These are phyloP conservation scores for Drosophila sproati DNA, from an alignment of 1,140 invertebrate genomes.

Conservation along the genomic window DNA sequence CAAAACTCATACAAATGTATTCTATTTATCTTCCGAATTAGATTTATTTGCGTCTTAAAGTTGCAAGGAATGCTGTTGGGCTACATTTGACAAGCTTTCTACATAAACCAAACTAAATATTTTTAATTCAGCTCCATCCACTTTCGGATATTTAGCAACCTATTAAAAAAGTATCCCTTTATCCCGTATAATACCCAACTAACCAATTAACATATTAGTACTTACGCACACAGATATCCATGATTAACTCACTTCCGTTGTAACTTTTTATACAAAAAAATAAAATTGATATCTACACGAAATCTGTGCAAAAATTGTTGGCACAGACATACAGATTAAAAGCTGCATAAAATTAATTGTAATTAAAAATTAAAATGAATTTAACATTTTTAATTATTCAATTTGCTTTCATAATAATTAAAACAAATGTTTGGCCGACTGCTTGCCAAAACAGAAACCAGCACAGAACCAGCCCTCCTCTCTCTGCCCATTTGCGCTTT, in stretches of 20 bases:
- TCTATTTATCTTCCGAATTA: neutral
- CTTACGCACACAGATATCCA: neutral
- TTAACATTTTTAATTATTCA: conserved; percentile 78
- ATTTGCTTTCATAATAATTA: conserved; percentile 80
- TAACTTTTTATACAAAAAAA: conserved; percentile 15
- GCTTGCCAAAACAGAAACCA: conserved; percentile 39
- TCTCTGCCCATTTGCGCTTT: neutral
- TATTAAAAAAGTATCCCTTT: neutral
- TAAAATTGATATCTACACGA: neutral
- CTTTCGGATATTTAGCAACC: neutral
- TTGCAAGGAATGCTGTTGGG: neutral
- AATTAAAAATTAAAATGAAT: conserved; percentile 81
- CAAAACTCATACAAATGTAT: neutral
- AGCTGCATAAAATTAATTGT: conserved; percentile 67
- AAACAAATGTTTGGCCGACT: conserved; percentile 66
- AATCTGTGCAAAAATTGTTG: conserved; percentile 18
- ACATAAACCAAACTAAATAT: no score
- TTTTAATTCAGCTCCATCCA: neutral
- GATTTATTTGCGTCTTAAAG: neutral
- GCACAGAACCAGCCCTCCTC: conserved; percentile 27
- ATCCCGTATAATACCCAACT: neutral
- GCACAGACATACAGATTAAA: conserved; percentile 7
- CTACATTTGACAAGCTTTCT: neutral
- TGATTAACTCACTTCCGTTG: conserved; percentile 25
- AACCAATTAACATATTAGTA: conserved; percentile 61